Conservation (phyloP, 2,888 invertebrate genomes). For the Drosophila histrio region DNA sequence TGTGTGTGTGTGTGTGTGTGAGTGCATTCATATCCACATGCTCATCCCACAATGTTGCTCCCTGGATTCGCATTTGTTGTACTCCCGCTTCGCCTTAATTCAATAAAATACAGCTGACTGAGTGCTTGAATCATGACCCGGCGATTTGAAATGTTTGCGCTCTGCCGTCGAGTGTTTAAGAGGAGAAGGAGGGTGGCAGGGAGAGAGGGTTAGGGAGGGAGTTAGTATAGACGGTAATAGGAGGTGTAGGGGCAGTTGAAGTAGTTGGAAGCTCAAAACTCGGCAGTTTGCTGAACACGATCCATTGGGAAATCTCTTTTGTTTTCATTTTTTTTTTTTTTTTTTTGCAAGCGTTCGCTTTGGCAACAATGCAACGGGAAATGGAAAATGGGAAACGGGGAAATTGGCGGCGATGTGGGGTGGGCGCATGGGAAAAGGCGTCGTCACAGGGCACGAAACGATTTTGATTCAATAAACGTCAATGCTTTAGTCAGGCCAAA, state of each 20-base stretch:
- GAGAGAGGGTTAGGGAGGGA: not conserved
- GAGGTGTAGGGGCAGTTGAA: conserved; percentile 8
- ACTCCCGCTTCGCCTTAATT: conserved; percentile 60
- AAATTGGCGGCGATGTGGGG: not conserved
- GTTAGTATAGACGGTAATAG: not conserved
- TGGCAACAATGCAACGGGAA: conserved; percentile 48
- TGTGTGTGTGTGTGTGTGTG: not conserved
- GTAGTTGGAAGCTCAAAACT: conserved; percentile 36
- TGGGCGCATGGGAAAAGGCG: conserved; percentile 38
- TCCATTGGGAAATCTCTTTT: conserved; percentile 71
- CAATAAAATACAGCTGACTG: conserved; percentile 78
- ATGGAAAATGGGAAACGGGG: conserved; percentile 13
- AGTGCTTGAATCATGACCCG: conserved; percentile 78
- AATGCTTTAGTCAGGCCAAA: conserved; percentile 50
- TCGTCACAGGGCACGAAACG: conserved; percentile 46
- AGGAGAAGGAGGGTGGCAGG: not conserved
- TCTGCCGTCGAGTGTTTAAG: conserved; percentile 29
- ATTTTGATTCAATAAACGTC: conserved; percentile 77
- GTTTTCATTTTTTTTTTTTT: conserved; percentile 22
- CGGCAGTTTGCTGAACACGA: conserved; percentile 68
- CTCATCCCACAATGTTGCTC: conserved; percentile 19
- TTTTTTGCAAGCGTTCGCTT: conserved; percentile 29
- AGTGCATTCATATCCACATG: conserved; percentile 32
- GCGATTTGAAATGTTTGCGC: conserved; percentile 75
- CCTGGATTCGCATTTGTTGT: conserved; percentile 69